Evolutionary conservation across 2,888 invertebrate species (phyloP), one percentile per base, ranked within the genome.

Genomic region (Ormyrus thymus): DNA sequence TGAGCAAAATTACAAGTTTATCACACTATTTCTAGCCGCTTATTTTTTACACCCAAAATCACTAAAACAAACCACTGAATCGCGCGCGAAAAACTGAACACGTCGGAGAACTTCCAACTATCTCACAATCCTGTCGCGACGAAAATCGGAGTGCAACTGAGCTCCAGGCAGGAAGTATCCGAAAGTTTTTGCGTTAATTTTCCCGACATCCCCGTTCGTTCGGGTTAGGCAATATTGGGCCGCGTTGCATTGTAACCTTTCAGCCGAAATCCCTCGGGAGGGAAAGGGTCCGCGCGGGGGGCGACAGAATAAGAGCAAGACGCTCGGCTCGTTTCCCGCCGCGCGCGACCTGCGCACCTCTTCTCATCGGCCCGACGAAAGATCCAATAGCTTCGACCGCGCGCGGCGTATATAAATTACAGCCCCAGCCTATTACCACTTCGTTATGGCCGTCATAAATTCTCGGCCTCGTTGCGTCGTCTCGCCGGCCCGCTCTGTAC

Each of bases 401-500:
- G 43, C 65, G 29, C 9, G 43, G n/a, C 55, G 29, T 48, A 13
- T 46, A 70, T 87, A 86, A 88, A 83, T 87, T 86, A 86, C 85
- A 85, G 85, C 46, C 85, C 84, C 73, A 83, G 84, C 82, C 87
- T 85, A 89, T 89, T 89, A 89, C 88, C 89, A 87, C 87, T 88
- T 87, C 83, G 88, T 89, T 88, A 89, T 86, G 83, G 84, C 83
- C 83, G 83, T 84, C 87, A 87, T 89, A 88, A 89, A 88, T 89
- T 83, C 81, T 84, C 80, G 80, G 74, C 84, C 84, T 84, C 86
- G 76, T 86, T 88, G 83, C 84, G 83, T 82, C 80, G 83, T 70
- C 81, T 82, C 80, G 83, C 69, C 81, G 81, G 81, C 82, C 79
- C 5, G 81, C 82, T 80, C 29, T 51, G 81, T 29, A 29, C 29